Percentiles rank a stretch among this genome's conserved stretches.
These are phyloP conservation scores for Ashinkailepas kermadecensis DNA, from an alignment of 2,888 invertebrate species.

Conservation along the genomic window DNA sequence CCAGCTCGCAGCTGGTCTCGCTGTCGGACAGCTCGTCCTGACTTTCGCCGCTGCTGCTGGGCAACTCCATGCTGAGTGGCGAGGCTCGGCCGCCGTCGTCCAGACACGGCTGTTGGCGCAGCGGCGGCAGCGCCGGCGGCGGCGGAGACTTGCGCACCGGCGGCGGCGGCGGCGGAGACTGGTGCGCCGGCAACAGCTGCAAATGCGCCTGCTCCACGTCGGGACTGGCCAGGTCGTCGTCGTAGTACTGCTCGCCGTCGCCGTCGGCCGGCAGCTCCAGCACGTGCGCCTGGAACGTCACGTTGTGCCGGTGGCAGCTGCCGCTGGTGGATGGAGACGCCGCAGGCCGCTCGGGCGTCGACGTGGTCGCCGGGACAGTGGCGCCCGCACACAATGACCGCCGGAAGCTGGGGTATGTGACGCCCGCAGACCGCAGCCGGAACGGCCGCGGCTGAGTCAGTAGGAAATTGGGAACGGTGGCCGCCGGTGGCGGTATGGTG, in stretches of 20 bases:
- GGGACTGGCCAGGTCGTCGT: slow-evolving; percentile 11
- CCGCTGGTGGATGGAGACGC: neutral
- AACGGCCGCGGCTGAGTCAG: slow-evolving; percentile 7
- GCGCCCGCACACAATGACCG: neutral
- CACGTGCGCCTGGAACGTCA: slow-evolving; percentile 11
- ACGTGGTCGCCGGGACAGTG: neutral
- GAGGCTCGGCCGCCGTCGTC: slow-evolving; percentile 16
- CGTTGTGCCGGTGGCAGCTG: neutral
- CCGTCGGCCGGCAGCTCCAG: neutral
- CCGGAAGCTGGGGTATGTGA: no score
- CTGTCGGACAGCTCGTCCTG: neutral
- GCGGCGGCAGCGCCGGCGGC: neutral
- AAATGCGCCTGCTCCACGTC: neutral
- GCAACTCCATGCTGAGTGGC: slow-evolving; percentile 3
- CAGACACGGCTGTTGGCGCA: neutral
- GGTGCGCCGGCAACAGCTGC: neutral
- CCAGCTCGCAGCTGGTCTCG: no score
- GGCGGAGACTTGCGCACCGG: neutral
- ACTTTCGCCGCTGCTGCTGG: neutral
- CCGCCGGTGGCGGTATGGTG: neutral
- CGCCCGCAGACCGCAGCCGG: neutral
- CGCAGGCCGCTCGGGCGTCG: neutral
- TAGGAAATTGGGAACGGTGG: neutral
- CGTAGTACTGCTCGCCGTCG: neutral
- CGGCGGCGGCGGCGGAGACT: neutral